These are phyloP conservation scores for Rhynchophorus ferrugineus DNA, from an alignment of 1,140 invertebrate genomes.

Conservation along the genomic window DNA sequence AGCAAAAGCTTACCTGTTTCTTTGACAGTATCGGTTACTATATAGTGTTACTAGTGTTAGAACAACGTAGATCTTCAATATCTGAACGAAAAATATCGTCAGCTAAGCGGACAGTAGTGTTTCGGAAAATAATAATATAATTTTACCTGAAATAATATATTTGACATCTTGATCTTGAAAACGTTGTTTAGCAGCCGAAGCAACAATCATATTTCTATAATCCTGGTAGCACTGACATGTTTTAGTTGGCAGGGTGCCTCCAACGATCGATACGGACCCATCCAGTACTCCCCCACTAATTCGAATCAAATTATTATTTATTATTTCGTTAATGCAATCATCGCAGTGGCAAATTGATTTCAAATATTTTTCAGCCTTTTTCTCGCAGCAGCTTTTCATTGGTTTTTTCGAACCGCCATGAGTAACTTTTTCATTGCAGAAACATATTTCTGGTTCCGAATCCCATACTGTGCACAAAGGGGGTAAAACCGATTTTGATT, in stretches of 20 bases:
- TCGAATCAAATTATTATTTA: conserved; percentile 9
- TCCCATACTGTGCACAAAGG: conserved; percentile 10
- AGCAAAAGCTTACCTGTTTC: no score
- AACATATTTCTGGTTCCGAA: conserved; percentile 9
- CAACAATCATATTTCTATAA: conserved; percentile 17
- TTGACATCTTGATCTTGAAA: conserved; percentile 8
- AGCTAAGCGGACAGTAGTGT: no score
- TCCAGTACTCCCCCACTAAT: conserved; percentile 10
- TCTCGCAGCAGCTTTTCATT: conserved; percentile 11
- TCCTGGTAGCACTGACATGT: conserved; percentile 20
- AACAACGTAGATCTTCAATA: no score
- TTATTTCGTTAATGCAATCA: conserved; percentile 10
- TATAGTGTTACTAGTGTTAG: no score
- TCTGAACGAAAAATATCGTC: no score
- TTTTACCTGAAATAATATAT: conserved; percentile 11
- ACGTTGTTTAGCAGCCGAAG: conserved; percentile 7
- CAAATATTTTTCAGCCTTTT: conserved; percentile 8
- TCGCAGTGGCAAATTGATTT: conserved; percentile 8
- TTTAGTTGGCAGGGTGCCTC: conserved; percentile 11
- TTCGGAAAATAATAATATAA: background rate
- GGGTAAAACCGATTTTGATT: background rate
- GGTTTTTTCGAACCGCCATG: background rate
- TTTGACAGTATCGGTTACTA: no score
- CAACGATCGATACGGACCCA: conserved; percentile 18
- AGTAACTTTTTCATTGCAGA: conserved; percentile 5